A percentile compares a stretch with the other conserved stretches of the same genome.
These are phyloP conservation scores for Micropoecilia bifurca DNA, from an alignment of 2,797 vertebrate species.

Conservation along the genomic window DNA sequence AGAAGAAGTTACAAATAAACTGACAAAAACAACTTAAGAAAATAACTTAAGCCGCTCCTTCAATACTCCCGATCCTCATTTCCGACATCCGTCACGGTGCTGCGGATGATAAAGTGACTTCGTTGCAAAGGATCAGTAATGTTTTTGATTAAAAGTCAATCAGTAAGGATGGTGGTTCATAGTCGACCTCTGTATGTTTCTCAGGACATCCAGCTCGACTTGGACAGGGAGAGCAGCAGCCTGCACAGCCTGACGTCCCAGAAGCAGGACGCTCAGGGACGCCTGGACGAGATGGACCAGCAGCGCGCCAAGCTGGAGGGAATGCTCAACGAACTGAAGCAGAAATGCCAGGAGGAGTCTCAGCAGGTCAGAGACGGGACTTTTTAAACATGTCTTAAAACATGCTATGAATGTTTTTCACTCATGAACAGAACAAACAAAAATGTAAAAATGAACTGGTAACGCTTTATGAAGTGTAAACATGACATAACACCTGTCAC, in stretches of 20 bases:
- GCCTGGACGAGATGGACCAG: slow-evolving; percentile 96
- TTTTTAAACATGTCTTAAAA: slow-evolving; percentile 1
- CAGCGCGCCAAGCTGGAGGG: slow-evolving; percentile 94
- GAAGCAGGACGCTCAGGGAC: slow-evolving; percentile 90
- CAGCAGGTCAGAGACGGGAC: slow-evolving; percentile 83
- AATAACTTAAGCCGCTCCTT: too few species aligned
- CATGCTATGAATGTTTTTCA: neutral
- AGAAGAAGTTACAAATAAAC: too few species aligned
- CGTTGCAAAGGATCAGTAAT: neutral
- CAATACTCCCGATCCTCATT: too few species aligned
- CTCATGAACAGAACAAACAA: neutral
- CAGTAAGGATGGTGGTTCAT: too few species aligned
- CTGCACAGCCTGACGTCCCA: slow-evolving; percentile 91
- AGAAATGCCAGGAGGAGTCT: slow-evolving; percentile 93
- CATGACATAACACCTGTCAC: too few species aligned
- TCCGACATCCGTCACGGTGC: too few species aligned
- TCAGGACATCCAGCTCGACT: slow-evolving; percentile 90
- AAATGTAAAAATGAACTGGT: neutral
- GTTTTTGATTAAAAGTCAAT: too few species aligned
- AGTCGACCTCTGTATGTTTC: neutral
- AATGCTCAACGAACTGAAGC: slow-evolving; percentile 90
- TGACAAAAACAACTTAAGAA: too few species aligned
- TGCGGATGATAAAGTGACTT: neutral
- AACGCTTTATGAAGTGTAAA: too few species aligned
- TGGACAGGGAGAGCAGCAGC: slow-evolving; percentile 89